Evolutionary conservation across 2,797 vertebrate genomes (phyloP).

Genomic region (Todus mexicanus): DNA sequence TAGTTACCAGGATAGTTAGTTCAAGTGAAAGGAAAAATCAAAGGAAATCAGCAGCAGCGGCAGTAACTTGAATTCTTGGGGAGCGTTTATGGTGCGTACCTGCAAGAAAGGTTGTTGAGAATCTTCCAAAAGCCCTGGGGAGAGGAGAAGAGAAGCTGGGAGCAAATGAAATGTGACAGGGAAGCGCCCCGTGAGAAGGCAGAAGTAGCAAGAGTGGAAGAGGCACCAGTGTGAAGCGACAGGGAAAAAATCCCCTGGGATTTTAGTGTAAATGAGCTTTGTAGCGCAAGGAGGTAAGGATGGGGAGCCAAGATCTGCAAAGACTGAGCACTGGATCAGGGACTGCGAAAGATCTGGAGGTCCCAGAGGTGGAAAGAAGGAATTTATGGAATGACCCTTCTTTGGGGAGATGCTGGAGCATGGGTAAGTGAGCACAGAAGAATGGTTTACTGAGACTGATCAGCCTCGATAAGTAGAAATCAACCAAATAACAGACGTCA

Average conservation of each 20-base stretch:
- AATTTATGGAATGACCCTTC: neutral
- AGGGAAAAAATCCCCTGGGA: neutral
- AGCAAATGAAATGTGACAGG: neutral
- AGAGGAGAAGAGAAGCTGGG: neutral
- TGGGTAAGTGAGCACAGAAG: neutral
- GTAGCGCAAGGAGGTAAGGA: neutral
- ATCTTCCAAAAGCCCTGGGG: neutral
- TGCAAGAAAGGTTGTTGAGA: neutral
- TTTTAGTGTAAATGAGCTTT: neutral
- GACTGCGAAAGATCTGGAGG: rapidly evolving
- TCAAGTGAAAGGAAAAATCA: neutral
- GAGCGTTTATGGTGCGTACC: neutral
- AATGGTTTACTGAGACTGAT: neutral
- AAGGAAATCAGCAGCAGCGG: neutral
- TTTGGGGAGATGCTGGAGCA: rapidly evolving
- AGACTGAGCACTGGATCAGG: rapidly evolving
- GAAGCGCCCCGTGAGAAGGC: neutral
- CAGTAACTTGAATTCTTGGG: neutral
- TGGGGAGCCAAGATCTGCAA: neutral
- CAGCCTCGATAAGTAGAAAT: neutral
- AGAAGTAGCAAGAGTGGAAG: neutral
- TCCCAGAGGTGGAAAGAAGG: neutral
- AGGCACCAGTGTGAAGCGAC: neutral
- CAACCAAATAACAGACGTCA: neutral
- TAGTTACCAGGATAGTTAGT: no score